phyloP scores from a whole-genome alignment of 2,888 invertebrate species.

The Clivina fossor region DNA sequence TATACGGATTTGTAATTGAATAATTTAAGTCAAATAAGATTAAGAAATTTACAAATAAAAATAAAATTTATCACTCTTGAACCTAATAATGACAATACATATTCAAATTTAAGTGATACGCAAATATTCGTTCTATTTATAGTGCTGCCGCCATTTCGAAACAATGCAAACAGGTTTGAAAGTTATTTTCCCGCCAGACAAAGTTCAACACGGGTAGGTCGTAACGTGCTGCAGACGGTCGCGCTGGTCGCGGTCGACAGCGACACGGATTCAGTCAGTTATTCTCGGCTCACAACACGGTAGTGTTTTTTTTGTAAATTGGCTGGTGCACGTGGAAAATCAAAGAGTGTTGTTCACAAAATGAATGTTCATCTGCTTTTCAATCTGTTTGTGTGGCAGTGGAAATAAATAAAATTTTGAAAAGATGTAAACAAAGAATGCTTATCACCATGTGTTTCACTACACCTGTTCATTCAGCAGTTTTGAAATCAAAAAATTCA shows the following conservation, averaged over 20 bases:
- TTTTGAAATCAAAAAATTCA: slow-evolving; percentile 20
- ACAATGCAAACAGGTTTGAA: slow-evolving; percentile 12
- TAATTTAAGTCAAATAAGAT: too few species aligned
- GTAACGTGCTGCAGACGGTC: slow-evolving; percentile 20
- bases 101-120: too few species aligned
- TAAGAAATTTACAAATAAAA: too few species aligned
- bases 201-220: slow-evolving; percentile 24
- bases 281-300: slow-evolving; percentile 19
- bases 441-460: slow-evolving; percentile 29
- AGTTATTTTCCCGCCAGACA: slow-evolving; percentile 18
- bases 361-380: slow-evolving; percentile 9
- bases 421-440: slow-evolving; percentile 26
- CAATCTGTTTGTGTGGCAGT: slow-evolving; percentile 4
- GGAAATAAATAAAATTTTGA: not conserved
- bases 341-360: slow-evolving; percentile 10
- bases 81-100: too few species aligned
- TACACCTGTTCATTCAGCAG: slow-evolving; percentile 17
- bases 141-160: slow-evolving; percentile 11
- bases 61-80: too few species aligned
- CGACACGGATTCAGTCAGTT: slow-evolving; percentile 19
- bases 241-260: too few species aligned
- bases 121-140: too few species aligned
- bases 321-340: slow-evolving; percentile 16
- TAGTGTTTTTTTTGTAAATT: slow-evolving; percentile 20
- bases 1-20: too few species aligned